Conservation (phyloP, 2,797 vertebrate genomes). For the Ceryle rudis region DNA sequence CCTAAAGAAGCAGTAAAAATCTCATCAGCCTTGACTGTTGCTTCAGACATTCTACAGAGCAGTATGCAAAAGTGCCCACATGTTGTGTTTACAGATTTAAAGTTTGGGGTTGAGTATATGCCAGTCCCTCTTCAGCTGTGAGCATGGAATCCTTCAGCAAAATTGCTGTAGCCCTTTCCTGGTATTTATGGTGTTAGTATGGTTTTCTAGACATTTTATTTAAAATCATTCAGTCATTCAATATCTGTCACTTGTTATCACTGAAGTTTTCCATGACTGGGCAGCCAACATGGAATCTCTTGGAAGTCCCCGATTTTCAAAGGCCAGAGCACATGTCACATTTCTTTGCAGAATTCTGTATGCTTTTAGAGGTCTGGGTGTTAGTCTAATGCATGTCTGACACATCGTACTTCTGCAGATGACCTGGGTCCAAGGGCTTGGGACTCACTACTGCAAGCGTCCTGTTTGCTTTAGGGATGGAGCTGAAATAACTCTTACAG, state of each 20-base stretch:
- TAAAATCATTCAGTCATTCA: background rate
- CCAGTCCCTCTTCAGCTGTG: background rate
- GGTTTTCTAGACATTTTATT: conserved; percentile 17
- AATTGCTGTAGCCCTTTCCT: conserved; percentile 40
- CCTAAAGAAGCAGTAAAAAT: background rate
- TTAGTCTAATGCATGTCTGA: background rate
- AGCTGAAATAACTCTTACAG: background rate
- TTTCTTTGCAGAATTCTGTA: background rate
- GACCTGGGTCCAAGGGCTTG: background rate
- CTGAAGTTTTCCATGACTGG: background rate
- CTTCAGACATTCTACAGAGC: background rate
- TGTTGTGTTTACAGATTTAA: background rate
- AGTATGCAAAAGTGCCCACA: background rate
- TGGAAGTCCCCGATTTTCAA: background rate
- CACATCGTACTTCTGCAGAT: background rate
- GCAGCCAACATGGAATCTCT: background rate
- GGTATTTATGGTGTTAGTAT: conserved; percentile 50
- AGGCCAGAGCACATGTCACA: background rate
- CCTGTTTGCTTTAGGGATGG: background rate
- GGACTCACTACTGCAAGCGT: background rate
- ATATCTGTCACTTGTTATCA: background rate
- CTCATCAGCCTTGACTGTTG: background rate
- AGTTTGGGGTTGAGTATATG: background rate
- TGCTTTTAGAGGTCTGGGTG: background rate
- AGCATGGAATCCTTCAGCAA: background rate